Percentiles rank a stretch among this genome's conserved stretches.
Evolutionary conservation across 2,113 vertebrate species (phyloP).

Genomic region (Gambusia holbrooki): DNA sequence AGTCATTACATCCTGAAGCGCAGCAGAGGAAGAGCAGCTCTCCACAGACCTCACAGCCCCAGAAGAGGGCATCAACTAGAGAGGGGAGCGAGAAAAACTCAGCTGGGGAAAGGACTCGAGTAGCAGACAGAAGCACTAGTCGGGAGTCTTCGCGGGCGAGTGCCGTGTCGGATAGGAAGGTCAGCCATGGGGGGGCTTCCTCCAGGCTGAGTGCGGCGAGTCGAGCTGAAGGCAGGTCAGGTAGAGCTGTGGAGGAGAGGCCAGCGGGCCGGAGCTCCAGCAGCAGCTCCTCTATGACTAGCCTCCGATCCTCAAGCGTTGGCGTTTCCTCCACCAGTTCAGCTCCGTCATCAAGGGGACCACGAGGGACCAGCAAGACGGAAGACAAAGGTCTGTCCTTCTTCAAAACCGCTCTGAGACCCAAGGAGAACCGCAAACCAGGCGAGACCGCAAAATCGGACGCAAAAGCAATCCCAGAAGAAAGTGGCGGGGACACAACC

Average conservation of each 20-base stretch:
- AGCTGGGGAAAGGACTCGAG: slow-evolving; percentile 67
- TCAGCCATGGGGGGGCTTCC: slow-evolving; percentile 56
- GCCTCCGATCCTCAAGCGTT: slow-evolving; percentile 85
- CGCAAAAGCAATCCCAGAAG: slow-evolving; percentile 69
- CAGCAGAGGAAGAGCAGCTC: slow-evolving; percentile 82
- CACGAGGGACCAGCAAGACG: slow-evolving; percentile 89
- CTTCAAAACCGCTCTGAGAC: slow-evolving; percentile 93
- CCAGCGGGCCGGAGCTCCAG: slow-evolving; percentile 81
- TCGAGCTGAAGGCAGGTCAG: slow-evolving; percentile 45
- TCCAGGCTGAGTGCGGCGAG: slow-evolving; percentile 61
- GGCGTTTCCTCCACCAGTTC: slow-evolving; percentile 40
- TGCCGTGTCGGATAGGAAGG: slow-evolving; percentile 68
- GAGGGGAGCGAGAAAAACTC: slow-evolving; percentile 75
- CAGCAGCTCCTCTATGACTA: slow-evolving; percentile 91
- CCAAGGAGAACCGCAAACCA: slow-evolving; percentile 89
- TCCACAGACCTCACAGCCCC: slow-evolving; percentile 71
- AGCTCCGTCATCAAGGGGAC: slow-evolving; percentile 47
- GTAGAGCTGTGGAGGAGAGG: slow-evolving; percentile 55
- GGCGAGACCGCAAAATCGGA: slow-evolving; percentile 86
- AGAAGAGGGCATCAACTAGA: slow-evolving; percentile 75
- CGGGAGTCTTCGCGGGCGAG: slow-evolving; percentile 86
- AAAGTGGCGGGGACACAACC: slow-evolving; percentile 54
- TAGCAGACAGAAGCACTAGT: slow-evolving; percentile 85
- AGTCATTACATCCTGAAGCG: slow-evolving; percentile 59
- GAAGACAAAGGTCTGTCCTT: slow-evolving; percentile 97